phyloP scores from a whole-genome alignment of 37 sponge, comb jelly and placozoan species.

The Axinella damicornis region DNA sequence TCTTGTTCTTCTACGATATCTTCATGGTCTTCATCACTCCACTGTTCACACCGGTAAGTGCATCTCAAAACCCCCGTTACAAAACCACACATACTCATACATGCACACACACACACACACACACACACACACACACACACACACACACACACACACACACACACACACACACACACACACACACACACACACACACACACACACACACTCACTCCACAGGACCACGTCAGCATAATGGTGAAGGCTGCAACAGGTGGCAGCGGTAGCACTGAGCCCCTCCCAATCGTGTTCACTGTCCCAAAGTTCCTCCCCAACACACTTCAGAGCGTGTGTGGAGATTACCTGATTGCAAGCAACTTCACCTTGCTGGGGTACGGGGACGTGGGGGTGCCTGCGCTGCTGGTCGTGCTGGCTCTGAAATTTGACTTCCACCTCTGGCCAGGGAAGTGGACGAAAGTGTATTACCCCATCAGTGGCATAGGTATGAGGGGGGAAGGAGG shows the following conservation, averaged over 20 bases:
- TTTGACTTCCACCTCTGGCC: conserved; percentile 40
- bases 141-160: conserved; percentile 44
- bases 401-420: conserved; percentile 60
- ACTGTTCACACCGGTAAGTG: conserved; percentile 70
- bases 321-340: conserved; percentile 18
- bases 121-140: neutral
- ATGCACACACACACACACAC: neutral
- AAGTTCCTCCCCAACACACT: conserved; percentile 32
- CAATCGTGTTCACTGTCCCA: conserved; percentile 61
- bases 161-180: conserved; percentile 36
- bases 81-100: too few species aligned
- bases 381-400: conserved; percentile 74
- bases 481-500: conserved; percentile 17
- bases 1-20: conserved; percentile 90
- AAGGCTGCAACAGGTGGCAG: conserved; percentile 58
- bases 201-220: conserved; percentile 55
- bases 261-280: conserved; percentile 3
- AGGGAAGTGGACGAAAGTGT: conserved; percentile 15
- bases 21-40: conserved; percentile 95
- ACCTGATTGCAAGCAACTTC: neutral
- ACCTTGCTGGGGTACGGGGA: conserved; percentile 81
- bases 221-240: conserved; percentile 88
- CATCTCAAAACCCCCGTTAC: too few species aligned
- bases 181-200: conserved; percentile 4
- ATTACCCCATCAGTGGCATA: conserved; percentile 22